These are phyloP conservation scores for Cnemophilus loriae DNA, from an alignment of 2,113 vertebrate species.

Conservation along the genomic window DNA sequence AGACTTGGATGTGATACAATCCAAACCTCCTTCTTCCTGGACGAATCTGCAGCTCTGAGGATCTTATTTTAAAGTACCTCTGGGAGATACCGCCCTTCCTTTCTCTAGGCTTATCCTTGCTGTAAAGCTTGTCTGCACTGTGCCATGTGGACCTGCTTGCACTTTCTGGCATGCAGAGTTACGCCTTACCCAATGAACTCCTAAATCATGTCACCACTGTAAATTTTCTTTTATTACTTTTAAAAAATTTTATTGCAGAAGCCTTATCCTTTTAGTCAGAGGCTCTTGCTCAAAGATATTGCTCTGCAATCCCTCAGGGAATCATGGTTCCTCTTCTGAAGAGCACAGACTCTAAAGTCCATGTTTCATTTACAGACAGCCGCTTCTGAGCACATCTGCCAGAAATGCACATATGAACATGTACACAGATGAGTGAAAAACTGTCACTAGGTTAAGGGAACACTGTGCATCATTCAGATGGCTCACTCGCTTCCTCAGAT, in stretches of 20 bases:
- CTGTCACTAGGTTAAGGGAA: background rate
- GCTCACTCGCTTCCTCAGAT: background rate
- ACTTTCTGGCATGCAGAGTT: background rate
- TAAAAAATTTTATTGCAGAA: background rate
- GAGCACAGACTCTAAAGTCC: background rate
- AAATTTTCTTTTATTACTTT: constrained; percentile 15
- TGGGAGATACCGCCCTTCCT: constrained; percentile 23
- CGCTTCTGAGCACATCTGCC: background rate
- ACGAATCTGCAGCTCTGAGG: background rate
- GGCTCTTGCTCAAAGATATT: background rate
- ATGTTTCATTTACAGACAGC: background rate
- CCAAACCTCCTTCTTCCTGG: constrained; percentile 36
- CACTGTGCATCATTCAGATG: background rate
- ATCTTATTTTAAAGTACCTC: constrained; percentile 18
- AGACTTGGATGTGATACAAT: constrained; percentile 29
- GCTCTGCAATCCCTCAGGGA: background rate
- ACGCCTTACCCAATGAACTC: background rate
- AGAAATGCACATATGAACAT: background rate
- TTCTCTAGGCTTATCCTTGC: background rate
- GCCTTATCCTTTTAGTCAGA: background rate
- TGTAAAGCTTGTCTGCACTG: rapidly evolving
- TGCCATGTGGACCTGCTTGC: background rate
- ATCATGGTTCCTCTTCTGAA: background rate
- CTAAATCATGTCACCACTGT: background rate
- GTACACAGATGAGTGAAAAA: background rate